phyloP scores from a whole-genome alignment of 2,888 invertebrate genomes.

The Diarsia dahlii region DNA sequence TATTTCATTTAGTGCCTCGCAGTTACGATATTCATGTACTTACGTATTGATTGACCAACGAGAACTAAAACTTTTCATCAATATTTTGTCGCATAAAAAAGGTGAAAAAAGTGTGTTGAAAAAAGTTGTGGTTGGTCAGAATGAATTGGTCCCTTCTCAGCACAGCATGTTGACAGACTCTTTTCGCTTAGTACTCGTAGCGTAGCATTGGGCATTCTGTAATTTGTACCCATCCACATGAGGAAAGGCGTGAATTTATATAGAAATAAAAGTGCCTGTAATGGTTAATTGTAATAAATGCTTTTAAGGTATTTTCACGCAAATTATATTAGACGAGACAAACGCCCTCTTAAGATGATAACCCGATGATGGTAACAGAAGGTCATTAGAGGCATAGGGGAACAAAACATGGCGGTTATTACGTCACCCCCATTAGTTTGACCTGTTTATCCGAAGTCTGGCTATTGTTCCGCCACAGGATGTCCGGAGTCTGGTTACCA shows the following conservation, averaged over 20 bases:
- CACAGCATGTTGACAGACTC: too few relatives aligned
- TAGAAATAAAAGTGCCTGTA: too few relatives aligned
- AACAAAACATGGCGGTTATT: background rate
- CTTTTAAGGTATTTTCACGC: background rate
- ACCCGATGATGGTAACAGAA: constrained; percentile 2
- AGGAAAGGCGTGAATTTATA: too few relatives aligned
- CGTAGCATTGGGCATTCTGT: too few relatives aligned
- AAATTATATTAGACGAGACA: background rate
- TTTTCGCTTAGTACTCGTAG: too few relatives aligned
- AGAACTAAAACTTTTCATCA: background rate
- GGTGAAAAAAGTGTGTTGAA: too few relatives aligned
- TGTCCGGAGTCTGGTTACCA: constrained; percentile 2
- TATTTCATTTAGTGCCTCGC: background rate
- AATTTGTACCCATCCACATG: too few relatives aligned
- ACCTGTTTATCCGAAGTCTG: constrained; percentile 12
- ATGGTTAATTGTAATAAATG: too few relatives aligned
- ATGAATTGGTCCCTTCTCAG: too few relatives aligned
- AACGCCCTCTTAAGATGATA: background rate
- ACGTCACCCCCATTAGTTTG: constrained; percentile 5
- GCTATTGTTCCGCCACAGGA: constrained; percentile 1
- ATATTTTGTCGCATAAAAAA: background rate
- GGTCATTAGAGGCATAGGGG: background rate
- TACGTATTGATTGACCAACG: background rate
- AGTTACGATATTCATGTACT: too few relatives aligned
- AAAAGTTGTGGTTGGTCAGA: too few relatives aligned